Evolutionary conservation across 2,888 invertebrate species (phyloP).

Genomic region (Nomada fabriciana): DNA sequence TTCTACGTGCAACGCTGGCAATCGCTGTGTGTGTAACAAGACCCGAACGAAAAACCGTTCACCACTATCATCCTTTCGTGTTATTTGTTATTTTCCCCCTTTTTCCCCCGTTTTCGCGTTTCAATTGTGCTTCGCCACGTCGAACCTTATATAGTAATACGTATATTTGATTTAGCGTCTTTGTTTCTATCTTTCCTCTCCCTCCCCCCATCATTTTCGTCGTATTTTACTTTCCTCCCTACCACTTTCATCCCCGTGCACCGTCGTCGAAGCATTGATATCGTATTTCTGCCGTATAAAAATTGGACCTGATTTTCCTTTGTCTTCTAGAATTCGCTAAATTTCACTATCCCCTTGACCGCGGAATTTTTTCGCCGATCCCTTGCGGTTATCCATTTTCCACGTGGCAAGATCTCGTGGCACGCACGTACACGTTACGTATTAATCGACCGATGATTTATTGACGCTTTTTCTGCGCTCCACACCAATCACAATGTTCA

Average conservation of each 20-base stretch:
- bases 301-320: constrained; percentile 59
- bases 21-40: constrained; percentile 53
- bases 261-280: constrained; percentile 24
- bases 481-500: constrained; percentile 53
- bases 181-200: constrained; percentile 13
- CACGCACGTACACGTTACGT: constrained; percentile 25
- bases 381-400: neutral
- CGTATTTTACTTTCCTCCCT: neutral
- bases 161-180: constrained; percentile 57
- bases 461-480: constrained; percentile 42
- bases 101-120: constrained; percentile 2
- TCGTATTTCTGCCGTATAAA: constrained; percentile 50
- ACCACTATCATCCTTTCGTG: constrained; percentile 17
- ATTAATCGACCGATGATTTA: constrained; percentile 53
- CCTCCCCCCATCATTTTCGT: neutral
- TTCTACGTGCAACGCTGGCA: constrained; percentile 34
- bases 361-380: neutral
- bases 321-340: constrained; percentile 31
- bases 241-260: no score
- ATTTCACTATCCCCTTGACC: neutral
- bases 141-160: constrained; percentile 58
- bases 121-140: constrained; percentile 49
- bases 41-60: constrained; percentile 42
- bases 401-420: constrained; percentile 15
- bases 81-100: neutral